Evolutionary conservation across 1,140 invertebrate genomes (phyloP), one percentile per base, ranked within the genome.

Genomic region (Drosophila tristis): DNA sequence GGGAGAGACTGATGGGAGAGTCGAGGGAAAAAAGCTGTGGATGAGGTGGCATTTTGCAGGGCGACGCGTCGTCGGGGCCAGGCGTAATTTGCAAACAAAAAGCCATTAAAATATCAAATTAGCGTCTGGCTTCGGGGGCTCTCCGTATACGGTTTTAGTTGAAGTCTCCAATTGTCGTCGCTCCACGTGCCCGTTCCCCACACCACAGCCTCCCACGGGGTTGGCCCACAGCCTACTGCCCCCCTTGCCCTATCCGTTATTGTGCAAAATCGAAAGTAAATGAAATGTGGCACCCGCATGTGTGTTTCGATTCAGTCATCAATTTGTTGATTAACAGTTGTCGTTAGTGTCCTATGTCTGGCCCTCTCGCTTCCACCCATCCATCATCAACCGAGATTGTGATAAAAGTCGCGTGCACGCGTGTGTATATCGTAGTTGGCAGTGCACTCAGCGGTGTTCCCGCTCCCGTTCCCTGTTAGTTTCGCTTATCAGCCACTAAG

Each of bases 31-130:
- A 11, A 4, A 35, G 31, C 35, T 13, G 11, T 39, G 35, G 35
- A 39, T 39, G 35, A 39, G 35, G 35, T 39, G 35, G 35, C 35
- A 2, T 39, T 39, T 39, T 29, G 51, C 59, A 39, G 51, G 63
- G 50, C 54, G 44, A 35, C 44, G n/a, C 66, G 51, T 58, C 64
- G 66, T 26, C 64, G 65, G 70, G 66, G 42, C 66, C 45, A 70
- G 62, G 43, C 64, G 80, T 80, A 80, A 86, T 86, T 85, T 85
- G 81, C 82, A 86, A 87, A 86, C 82, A 75, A 87, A 84, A 87
- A 82, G 78, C 74, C 79, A 89, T 87, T 89, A 87, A 87, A 87
- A 87, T 87, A 82, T 87, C 79, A 89, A 87, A 87, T 84, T 87
- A 87, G 67, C 85, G 79, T 89, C 79, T 87, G 84, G 84, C 72